A percentile compares a stretch with the other conserved stretches of the same genome.
Evolutionary conservation across 1,140 invertebrate genomes (phyloP).

Genomic region (Vanessa atalanta): DNA sequence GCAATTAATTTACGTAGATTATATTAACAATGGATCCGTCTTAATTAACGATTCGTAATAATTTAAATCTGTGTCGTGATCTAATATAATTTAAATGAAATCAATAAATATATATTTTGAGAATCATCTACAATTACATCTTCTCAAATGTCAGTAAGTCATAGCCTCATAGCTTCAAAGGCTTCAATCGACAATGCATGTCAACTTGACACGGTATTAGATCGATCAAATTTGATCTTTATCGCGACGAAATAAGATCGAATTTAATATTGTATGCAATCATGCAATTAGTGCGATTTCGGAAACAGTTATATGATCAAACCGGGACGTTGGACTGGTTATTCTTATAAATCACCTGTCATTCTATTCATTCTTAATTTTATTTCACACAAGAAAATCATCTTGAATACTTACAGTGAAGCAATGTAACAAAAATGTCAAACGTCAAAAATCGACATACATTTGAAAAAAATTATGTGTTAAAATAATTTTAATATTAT

Average conservation of each 20-base stretch:
- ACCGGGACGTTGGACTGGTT: conserved; percentile 37
- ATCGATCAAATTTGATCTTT: conserved; percentile 20
- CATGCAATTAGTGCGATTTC: conserved; percentile 29
- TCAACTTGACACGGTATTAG: neutral
- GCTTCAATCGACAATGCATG: conserved; percentile 7
- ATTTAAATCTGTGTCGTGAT: neutral
- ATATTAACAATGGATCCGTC: neutral
- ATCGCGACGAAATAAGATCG: conserved; percentile 18
- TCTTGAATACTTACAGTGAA: neutral
- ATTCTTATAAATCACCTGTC: conserved; percentile 35
- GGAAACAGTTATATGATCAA: conserved; percentile 35
- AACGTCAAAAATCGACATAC: neutral
- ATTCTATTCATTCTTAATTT: conserved; percentile 10
- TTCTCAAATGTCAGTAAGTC: conserved; percentile 9
- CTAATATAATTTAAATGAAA: neutral
- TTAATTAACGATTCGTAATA: neutral
- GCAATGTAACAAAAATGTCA: neutral
- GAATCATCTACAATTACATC: conserved; percentile 17
- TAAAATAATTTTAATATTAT: too few relatives aligned
- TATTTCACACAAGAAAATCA: neutral
- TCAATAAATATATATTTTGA: neutral
- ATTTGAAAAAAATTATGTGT: too few relatives aligned
- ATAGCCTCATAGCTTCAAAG: neutral
- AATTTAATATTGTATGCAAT: conserved; percentile 19
- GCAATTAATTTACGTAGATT: too few relatives aligned